Evolutionary conservation across 2,888 invertebrate species (phyloP), one percentile per base, ranked within the genome.

Genomic region (Drosophila acutilabella): DNA sequence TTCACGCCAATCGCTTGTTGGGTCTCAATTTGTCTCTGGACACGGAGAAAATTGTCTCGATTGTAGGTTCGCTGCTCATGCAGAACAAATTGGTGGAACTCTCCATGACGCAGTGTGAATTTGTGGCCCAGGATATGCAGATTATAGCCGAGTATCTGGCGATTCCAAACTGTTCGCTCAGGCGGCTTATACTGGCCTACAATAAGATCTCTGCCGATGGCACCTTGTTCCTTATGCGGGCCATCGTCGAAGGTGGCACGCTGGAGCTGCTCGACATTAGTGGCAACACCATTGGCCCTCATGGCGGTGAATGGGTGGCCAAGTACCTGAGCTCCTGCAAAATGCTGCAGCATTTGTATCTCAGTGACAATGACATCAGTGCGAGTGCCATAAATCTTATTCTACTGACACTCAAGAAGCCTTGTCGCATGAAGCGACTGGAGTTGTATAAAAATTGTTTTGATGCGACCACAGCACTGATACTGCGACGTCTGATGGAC

Each of bases 281-380:
- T 8, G 58, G 81, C 40, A 92, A 92, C 45, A 51, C 76, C 4
- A 71, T 92, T 56, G 90, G 91, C 0, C 61, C 76, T 0, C 86
- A 88, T 61, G 92, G 92, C 20, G 92, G 91, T 13, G 81, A 88
- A n/a, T 74, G 88, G 48, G 75, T 92, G 20, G 89, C 91, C 11
- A 87, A 81, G 40, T 85, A 87, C 36, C 58, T 91, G 8, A 80
- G 80, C 41, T 73, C 81, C 2, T 87, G 91, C 36, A 58, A 20
- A n/a, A 73, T 69, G 60, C 69, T 92, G 18, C 69, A 80, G 41
- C 67, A 79, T n/a, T 53, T 92, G 16, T 80, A 90, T 53, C 74
- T 92, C 3, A 75, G 83, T 1, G 58, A 86, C 52, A 92, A 92
- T 70, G 51, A 70, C 0, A 92, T 92, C 41, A 76, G 71, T 0